Percentiles rank a stretch among this genome's conserved stretches.
Conservation (phyloP, 1,140 invertebrate genomes). For the Andricus grossulariae region DNA sequence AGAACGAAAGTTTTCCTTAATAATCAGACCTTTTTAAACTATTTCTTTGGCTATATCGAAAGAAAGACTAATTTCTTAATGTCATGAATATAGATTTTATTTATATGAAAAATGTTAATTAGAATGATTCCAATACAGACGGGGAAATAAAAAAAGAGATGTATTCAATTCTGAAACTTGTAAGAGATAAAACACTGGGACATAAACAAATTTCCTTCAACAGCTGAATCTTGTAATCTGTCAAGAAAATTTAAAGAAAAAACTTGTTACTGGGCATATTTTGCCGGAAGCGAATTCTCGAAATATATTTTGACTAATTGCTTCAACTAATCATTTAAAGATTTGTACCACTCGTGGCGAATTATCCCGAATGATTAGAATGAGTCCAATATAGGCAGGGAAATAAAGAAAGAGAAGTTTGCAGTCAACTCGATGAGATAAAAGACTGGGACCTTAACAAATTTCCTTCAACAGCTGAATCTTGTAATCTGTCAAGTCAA, state of each 20-base stretch:
- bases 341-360: too few species aligned
- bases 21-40: neutral
- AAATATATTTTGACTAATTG: too few species aligned
- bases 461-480: slow-evolving; percentile 22
- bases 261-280: too few species aligned
- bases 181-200: neutral
- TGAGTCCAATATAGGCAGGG: neutral
- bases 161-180: neutral
- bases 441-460: neutral
- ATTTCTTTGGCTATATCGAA: neutral
- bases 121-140: neutral
- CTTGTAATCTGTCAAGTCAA: slow-evolving; percentile 22
- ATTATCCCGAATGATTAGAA: too few species aligned
- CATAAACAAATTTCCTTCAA: slow-evolving; percentile 6
- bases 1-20: neutral
- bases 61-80: neutral
- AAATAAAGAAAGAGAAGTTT: slow-evolving; percentile 2
- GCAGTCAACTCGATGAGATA: neutral
- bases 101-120: too few species aligned
- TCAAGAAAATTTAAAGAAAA: slow-evolving; percentile 23
- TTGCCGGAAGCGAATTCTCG: too few species aligned
- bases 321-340: too few species aligned
- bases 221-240: slow-evolving; percentile 23
- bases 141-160: neutral
- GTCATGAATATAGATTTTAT: too few species aligned